Evolutionary conservation across 2,797 vertebrate genomes (phyloP).

Genomic region (Coccyzus lansbergi): DNA sequence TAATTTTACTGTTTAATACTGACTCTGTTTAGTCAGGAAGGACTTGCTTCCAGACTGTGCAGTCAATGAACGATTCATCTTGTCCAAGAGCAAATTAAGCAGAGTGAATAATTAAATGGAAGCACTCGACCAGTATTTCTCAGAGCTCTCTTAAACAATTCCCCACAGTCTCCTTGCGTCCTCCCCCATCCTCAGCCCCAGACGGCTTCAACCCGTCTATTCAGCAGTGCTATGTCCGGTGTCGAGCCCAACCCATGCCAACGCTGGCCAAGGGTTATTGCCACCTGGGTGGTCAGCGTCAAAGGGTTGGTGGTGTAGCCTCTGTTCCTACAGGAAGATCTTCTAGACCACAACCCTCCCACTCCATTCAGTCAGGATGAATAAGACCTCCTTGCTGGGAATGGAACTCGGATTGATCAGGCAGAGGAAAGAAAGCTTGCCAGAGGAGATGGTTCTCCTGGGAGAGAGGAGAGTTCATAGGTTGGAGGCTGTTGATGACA

Average conservation of each 20-base stretch:
- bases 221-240: not conserved
- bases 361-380: not conserved
- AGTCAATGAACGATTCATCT: slow-evolving; percentile 67
- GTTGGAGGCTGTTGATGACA: not conserved
- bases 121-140: slow-evolving; percentile 60
- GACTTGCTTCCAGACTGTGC: slow-evolving; percentile 48
- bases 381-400: not conserved
- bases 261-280: not conserved
- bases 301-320: slow-evolving; percentile 8
- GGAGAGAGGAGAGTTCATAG: not conserved
- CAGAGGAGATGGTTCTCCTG: not conserved
- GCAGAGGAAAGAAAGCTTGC: not conserved
- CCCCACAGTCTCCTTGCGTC: slow-evolving; percentile 8
- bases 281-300: slow-evolving; percentile 38
- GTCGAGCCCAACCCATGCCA: not conserved
- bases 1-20: slow-evolving; percentile 52
- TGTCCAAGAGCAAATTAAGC: slow-evolving; percentile 69
- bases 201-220: not conserved
- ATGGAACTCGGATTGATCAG: not conserved
- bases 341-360: not conserved
- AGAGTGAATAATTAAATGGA: slow-evolving; percentile 70
- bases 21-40: slow-evolving; percentile 59
- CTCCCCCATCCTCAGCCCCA: not conserved
- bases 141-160: slow-evolving; percentile 51
- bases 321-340: slow-evolving; percentile 17